Conservation (phyloP, 2,797 vertebrate species). For the Chloroceryle inda region DNA sequence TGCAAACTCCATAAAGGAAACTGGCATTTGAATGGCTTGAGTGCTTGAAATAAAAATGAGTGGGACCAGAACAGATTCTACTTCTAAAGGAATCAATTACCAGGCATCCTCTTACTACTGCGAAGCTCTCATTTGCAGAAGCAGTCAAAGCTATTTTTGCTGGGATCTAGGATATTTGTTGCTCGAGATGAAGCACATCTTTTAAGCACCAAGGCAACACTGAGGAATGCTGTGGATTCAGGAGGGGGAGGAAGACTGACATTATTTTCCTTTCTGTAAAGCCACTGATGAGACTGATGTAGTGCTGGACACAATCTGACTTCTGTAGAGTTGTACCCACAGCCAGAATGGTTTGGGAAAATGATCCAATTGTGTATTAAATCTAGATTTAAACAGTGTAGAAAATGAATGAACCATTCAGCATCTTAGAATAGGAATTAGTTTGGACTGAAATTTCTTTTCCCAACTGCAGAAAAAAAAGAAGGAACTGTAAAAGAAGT, state of each 20-base stretch:
- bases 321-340: not conserved
- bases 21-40: conserved; percentile 1
- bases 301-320: not conserved
- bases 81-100: conserved; percentile 40
- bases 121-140: conserved; percentile 8
- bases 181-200: not conserved
- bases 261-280: not conserved
- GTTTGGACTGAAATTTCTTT: not conserved
- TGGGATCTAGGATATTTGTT: not conserved
- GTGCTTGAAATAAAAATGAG: conserved; percentile 34
- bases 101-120: not conserved
- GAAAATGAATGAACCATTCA: not conserved
- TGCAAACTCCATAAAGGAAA: not conserved
- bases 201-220: not conserved
- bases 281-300: not conserved
- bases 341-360: not conserved
- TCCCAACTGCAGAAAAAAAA: not conserved
- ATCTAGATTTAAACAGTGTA: not conserved
- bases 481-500: not conserved
- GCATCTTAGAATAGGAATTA: not conserved
- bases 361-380: not conserved
- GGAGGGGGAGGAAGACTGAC: not conserved
- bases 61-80: conserved; percentile 23
- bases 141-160: not conserved
- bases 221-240: not conserved